Percentiles rank a stretch among this genome's conserved stretches.
phyloP scores from a whole-genome alignment of 2,797 vertebrate species.

The Periparus ater region DNA sequence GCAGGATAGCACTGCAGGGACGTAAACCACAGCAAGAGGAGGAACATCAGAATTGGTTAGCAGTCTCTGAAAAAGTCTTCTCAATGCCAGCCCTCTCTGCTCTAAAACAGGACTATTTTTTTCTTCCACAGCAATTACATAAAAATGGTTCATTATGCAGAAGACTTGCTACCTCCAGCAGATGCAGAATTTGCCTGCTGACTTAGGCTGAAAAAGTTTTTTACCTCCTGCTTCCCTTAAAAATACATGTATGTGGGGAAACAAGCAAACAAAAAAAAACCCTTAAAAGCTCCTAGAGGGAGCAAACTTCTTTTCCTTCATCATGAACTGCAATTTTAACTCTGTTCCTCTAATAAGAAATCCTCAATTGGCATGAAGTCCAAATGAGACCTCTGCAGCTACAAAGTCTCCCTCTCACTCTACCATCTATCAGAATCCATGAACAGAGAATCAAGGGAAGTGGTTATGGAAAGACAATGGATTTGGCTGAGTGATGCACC shows the following conservation, averaged over 20 bases:
- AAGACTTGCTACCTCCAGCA: background rate
- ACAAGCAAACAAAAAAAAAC: background rate
- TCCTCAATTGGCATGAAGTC: background rate
- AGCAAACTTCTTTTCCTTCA: background rate
- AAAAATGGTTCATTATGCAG: background rate
- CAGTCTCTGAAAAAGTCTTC: background rate
- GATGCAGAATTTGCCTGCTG: background rate
- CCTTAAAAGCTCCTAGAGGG: background rate
- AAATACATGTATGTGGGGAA: accelerated
- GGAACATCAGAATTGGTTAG: accelerated
- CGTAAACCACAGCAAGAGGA: accelerated
- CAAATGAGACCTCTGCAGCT: background rate
- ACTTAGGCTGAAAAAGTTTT: background rate
- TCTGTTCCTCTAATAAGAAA: background rate
- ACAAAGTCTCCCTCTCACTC: background rate
- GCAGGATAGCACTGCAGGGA: background rate
- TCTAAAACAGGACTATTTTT: background rate
- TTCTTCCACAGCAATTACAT: background rate
- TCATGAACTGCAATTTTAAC: background rate
- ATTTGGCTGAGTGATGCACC: background rate
- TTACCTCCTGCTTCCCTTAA: background rate
- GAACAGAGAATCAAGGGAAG: background rate
- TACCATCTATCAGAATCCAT: background rate
- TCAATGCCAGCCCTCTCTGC: background rate
- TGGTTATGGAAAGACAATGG: background rate